Base-by-base conservation (phyloP, 2,888 invertebrate genomes). In the Clistopyga incitator region DNA sequence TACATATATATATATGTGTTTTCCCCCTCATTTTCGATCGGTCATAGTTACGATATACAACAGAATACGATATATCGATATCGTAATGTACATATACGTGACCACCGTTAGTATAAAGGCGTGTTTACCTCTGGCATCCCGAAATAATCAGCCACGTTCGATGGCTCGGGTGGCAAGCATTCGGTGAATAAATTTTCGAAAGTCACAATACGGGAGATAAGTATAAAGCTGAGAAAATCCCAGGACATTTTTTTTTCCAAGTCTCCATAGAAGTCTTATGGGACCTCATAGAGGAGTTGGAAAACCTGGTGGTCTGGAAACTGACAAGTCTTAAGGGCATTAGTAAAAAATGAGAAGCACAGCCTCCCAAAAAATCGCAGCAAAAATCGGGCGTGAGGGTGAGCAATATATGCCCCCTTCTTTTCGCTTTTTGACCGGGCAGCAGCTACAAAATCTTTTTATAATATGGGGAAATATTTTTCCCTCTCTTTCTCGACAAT, bases 111-210 rank as follows among this genome's bases (percentile, higher is more conserved):
- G 74, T 54, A 70, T 70, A 65, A 71, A 68, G 72, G 72, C 71
- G 72, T 65, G 65, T 84, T 78, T 78, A 68, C 77, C 74, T 29
- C 20, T 18, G 13, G 70, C 70, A 71, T 78, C 78, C 81, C 74
- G 65, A 81, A 84, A 81, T 84, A 81, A 84, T 84, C 70, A 70
- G 74, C 77, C 80, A 78, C 77, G 83, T 83, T 72, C 83, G 64
- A 56, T 65, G 38, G 59, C 59, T 52, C 78, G 29, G 65, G 67
- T 42, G 54, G 38, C 64, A 65, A 70, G 71, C 65, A 50, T 76
- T 50, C 64, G 71, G 78, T 75, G 81, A 84, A 81, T 76, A 76
- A 71, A 84, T 75, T 81, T 61, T 81, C 59, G 67, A 78, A 78
- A 81, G 68, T 59, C 77, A 65, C 64, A 80, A 77, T 29, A 78